These are phyloP conservation scores for Pagrus major DNA, from an alignment of 2,113 vertebrate genomes.

Conservation along the genomic window DNA sequence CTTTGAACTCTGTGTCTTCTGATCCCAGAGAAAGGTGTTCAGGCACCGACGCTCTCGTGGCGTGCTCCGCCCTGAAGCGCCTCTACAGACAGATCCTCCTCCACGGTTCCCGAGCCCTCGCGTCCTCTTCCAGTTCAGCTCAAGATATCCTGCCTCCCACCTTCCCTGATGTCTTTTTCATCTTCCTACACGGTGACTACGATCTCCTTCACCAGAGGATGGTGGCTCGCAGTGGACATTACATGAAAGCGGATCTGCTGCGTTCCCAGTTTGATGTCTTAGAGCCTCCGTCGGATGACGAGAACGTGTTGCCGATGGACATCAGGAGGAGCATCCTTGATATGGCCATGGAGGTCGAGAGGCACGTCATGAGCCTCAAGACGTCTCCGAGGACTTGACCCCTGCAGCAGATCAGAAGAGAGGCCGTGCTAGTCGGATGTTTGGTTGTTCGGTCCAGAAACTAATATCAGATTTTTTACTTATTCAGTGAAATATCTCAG, in stretches of 20 bases:
- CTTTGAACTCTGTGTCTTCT: conserved; percentile 1
- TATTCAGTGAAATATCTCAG: neutral
- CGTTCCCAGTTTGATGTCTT: conserved; percentile 90
- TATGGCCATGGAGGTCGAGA: conserved; percentile 80
- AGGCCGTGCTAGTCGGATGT: neutral
- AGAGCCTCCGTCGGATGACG: conserved; percentile 85
- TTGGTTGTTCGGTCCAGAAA: too few species aligned
- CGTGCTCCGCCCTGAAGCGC: conserved; percentile 92
- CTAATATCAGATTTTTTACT: too few species aligned
- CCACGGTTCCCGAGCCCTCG: conserved; percentile 71
- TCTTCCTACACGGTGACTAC: conserved; percentile 86
- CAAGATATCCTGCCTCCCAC: neutral
- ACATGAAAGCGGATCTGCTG: conserved; percentile 88
- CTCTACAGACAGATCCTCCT: conserved; percentile 86
- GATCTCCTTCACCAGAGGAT: conserved; percentile 86
- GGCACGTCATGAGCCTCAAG: conserved; percentile 56
- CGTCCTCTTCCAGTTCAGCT: neutral
- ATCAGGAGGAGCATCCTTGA: conserved; percentile 82
- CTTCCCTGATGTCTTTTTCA: conserved; percentile 84
- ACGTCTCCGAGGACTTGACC: neutral
- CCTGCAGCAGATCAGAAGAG: neutral
- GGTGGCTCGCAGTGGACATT: conserved; percentile 86
- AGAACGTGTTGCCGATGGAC: conserved; percentile 85
- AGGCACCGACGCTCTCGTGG: conserved; percentile 82
- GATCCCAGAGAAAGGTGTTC: conserved; percentile 79